phyloP scores from a whole-genome alignment of 2,797 vertebrate genomes.

The Eulemur rubriventer region DNA sequence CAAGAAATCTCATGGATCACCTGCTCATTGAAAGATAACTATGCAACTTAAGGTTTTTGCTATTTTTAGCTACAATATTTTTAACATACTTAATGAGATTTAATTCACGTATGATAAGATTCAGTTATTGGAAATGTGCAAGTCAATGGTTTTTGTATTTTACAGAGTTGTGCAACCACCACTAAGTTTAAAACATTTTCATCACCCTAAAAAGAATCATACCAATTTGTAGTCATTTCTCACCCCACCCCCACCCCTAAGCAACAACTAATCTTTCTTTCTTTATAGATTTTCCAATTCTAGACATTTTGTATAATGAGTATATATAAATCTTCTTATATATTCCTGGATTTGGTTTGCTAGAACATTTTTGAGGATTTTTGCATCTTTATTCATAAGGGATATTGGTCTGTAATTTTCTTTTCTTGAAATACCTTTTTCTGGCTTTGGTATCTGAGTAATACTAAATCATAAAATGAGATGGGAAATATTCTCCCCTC shows the following conservation, averaged over 20 bases:
- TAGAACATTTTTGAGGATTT: neutral
- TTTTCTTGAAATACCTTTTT: neutral
- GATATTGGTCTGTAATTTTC: neutral
- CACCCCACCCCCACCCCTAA: neutral
- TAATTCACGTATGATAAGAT: neutral
- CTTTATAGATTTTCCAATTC: neutral
- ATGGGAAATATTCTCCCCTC: neutral
- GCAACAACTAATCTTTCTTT: neutral
- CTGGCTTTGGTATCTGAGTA: neutral
- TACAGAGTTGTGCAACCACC: neutral
- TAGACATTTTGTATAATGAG: neutral
- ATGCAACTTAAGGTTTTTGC: neutral
- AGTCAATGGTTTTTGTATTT: neutral
- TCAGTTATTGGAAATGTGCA: neutral
- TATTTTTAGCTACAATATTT: neutral
- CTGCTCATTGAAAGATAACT: neutral
- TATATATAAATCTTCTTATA: neutral
- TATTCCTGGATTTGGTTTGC: neutral
- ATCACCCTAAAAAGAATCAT: neutral
- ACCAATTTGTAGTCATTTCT: neutral
- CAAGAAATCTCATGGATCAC: neutral
- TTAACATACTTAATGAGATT: neutral
- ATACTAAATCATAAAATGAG: neutral
- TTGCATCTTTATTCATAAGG: neutral
- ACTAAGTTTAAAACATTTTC: neutral